phyloP scores from a whole-genome alignment of 2,797 vertebrate species.

The Tauraco hartlaubi region DNA sequence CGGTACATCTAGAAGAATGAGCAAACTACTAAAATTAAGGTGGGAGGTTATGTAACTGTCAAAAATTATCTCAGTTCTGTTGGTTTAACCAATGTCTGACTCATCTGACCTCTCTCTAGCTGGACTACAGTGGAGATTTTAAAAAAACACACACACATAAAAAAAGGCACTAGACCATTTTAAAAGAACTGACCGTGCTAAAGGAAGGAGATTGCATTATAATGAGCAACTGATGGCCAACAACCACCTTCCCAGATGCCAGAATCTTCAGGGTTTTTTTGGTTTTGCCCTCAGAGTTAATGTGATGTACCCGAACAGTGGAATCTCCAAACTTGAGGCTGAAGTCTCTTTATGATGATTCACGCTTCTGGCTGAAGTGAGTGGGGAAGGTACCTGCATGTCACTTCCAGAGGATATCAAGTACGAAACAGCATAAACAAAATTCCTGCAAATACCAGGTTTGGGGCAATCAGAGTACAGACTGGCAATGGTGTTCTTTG shows the following conservation, averaged over 20 bases:
- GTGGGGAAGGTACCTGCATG: background rate
- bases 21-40: background rate
- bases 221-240: background rate
- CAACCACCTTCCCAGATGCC: background rate
- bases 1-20: background rate
- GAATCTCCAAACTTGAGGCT: background rate
- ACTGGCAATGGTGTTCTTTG: background rate
- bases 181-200: background rate
- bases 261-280: background rate
- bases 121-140: background rate
- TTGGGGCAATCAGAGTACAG: background rate
- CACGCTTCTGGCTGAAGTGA: background rate
- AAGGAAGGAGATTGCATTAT: background rate
- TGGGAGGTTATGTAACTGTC: background rate
- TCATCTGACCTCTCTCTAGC: conserved; percentile 13
- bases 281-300: background rate
- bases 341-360: background rate
- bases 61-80: conserved; percentile 38
- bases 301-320: background rate
- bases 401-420: background rate
- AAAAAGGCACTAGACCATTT: background rate
- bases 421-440: background rate
- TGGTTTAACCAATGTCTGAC: conserved; percentile 25
- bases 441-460: background rate
- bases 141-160: background rate